Base-by-base conservation (phyloP, 1,140 invertebrate species). In the Latrodectus geometricus region DNA sequence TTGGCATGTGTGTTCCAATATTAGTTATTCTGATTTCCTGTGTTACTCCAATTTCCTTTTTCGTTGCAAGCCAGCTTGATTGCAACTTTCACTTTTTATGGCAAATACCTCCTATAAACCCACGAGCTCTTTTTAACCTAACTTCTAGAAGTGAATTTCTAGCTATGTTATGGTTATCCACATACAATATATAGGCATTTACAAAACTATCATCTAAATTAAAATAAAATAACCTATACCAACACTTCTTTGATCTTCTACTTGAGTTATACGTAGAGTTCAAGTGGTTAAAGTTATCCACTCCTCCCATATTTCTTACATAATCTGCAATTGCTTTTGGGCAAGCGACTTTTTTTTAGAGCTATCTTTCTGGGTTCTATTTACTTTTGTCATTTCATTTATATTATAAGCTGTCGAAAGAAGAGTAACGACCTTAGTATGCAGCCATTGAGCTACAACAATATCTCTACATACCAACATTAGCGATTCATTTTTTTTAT, bases 141-240 rank as follows among this genome's bases (percentile, higher is more conserved):
- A 81, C 68, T 81, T 81, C 66, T 72, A 81, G 78, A 52, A 70
- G 50, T 12, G 78, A 72, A 81, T 81, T 81, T 70, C 68, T 72
- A 70, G 66, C 50, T 81, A 72, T 14, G 68, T 15, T 49, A 73
- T 73, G 23, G 9, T 73, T 73, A 73, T 48, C 70, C 70, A 73
- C 70, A 14, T 73, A 66, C 54, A 68, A 68, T 68, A 79, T 68
- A 79, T 66, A 79, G 0, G 23, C 35, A 79, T 79, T 79, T 79
- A 79, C 14, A 5, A 48, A 50, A 73, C 12, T 50, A 48, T 4
- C 70, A 73, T 73, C 35, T 68, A 79, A 79, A 35, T 68, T 50
- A 68, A n/a, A n/a, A n/a, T n/a, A n/a, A n/a, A 79, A 79, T 68
- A 49, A 68, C 12, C 61, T 66, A 79, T 79, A 65, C 76, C 48